A percentile compares a stretch with the other conserved stretches of the same genome.
These are phyloP conservation scores for Philotrypesis tridentata DNA, from an alignment of 1,140 invertebrate species.

Conservation along the genomic window DNA sequence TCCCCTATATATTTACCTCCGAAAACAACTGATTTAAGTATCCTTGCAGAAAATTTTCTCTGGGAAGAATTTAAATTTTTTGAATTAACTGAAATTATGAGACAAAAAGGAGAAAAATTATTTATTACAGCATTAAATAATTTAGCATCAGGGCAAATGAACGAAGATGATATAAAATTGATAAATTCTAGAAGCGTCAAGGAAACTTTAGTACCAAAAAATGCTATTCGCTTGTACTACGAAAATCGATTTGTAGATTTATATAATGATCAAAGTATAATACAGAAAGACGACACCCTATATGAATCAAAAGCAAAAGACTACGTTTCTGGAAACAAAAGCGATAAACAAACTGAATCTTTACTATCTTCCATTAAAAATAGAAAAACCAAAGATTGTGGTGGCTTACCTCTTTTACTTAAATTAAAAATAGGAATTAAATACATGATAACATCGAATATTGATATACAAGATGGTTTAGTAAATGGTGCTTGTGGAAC, in stretches of 20 bases:
- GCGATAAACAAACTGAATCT: no score
- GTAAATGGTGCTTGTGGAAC: not conserved
- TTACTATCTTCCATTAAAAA: no score
- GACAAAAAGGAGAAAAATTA: conserved; percentile 53
- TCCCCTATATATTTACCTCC: conserved; percentile 31
- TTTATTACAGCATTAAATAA: conserved; percentile 51
- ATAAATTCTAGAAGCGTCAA: conserved; percentile 40
- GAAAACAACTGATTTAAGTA: conserved; percentile 40
- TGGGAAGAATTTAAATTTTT: conserved; percentile 52
- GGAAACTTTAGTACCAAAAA: conserved; percentile 35
- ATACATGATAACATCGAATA: conserved; percentile 22
- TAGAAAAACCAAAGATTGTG: not conserved
- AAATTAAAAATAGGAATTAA: conserved; percentile 7
- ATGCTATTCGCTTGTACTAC: conserved; percentile 46
- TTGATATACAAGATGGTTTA: not conserved
- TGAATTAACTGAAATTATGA: conserved; percentile 56
- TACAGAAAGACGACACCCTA: no score
- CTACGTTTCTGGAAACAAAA: no score
- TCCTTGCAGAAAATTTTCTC: conserved; percentile 41
- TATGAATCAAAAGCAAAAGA: no score
- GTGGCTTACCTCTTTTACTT: not conserved
- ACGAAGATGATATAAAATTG: conserved; percentile 38
- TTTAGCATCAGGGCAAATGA: conserved; percentile 12
- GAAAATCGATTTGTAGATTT: conserved; percentile 34
- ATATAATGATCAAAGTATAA: conserved; percentile 36